These are phyloP conservation scores for Pelobates fuscus DNA, from an alignment of 2,113 vertebrate genomes.

Conservation along the genomic window DNA sequence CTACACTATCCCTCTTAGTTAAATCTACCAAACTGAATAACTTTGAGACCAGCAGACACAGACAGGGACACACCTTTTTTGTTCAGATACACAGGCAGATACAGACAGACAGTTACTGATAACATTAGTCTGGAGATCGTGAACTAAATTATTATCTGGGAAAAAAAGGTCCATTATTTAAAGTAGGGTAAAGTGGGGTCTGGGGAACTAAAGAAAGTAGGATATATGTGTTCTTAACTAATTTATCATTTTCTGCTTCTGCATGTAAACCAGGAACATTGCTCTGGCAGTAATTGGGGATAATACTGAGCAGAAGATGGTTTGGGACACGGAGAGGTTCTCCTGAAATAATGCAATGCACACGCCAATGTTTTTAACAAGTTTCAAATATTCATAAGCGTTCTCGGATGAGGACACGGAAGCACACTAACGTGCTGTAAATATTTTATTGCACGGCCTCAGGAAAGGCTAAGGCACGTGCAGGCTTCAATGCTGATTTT, in stretches of 20 bases:
- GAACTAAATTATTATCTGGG: no score
- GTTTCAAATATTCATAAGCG: slow-evolving; percentile 56
- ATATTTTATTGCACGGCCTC: slow-evolving; percentile 58
- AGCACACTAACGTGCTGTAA: slow-evolving; percentile 62
- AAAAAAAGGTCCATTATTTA: no score
- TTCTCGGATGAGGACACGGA: slow-evolving; percentile 46
- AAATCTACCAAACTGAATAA: no score
- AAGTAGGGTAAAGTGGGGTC: no score
- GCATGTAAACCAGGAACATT: neutral
- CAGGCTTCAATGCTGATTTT: slow-evolving; percentile 24
- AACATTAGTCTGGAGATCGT: no score
- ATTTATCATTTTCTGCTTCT: neutral
- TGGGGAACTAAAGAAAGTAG: no score
- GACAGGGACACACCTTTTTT: no score
- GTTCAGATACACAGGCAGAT: no score
- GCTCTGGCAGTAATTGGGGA: neutral
- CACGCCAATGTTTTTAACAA: slow-evolving; percentile 37
- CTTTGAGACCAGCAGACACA: no score
- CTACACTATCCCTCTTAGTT: no score
- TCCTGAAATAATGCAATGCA: slow-evolving; percentile 17
- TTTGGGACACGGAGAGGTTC: neutral
- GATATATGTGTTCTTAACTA: no score
- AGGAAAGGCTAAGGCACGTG: neutral
- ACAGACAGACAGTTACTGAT: no score
- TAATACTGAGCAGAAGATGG: neutral